Base-by-base conservation (phyloP, 2,797 vertebrate genomes). In the Sebastiscus albofasciatus region DNA sequence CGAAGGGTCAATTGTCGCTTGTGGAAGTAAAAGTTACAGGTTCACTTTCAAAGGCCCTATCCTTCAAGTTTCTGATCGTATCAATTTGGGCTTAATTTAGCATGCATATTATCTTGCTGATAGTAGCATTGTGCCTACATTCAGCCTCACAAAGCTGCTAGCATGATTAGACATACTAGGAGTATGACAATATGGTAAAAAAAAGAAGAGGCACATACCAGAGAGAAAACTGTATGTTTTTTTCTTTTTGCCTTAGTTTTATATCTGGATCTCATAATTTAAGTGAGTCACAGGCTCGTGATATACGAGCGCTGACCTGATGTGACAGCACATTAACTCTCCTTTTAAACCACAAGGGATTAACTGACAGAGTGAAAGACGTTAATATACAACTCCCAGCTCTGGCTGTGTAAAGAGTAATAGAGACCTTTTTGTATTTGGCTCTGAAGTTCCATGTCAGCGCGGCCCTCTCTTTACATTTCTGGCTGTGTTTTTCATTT, bases 311-410 rank as follows among this genome's bases (percentile, higher is more conserved):
- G 33, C 54, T 78, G 67, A 68, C 24, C 36, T 75, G 64, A 70
- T 68, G 61, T 39, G 29, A 39, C 64, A 27, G n/a, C 31, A 67
- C 58, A 79, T 72, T 52, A 77, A 58, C 14, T 71, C 52, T 69
- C 56, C 39, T 27, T 59, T 31, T 29, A 67, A 73, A 67, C 69
- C 82, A 60, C 61, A 27, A 60, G 75, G 74, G 77, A 82, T 73
- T 31, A 36, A 46, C 73, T 66, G 64, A 26, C 27, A 62, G 65
- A 59, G 70, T 60, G 74, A 65, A 6, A 31, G 10, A 80, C 58
- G 16, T 65, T 68, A 24, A 76, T 46, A 34, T 59, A 60, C 61
- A 72, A 54, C 71, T 80, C 59, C 34, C 49, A 29, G 31, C n/a
- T 71, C 18, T 18, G 4, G 29, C 29, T 61, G 18, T 49, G 60